Conservation (phyloP, 2,113 vertebrate species). For the Mustela nigripes region DNA sequence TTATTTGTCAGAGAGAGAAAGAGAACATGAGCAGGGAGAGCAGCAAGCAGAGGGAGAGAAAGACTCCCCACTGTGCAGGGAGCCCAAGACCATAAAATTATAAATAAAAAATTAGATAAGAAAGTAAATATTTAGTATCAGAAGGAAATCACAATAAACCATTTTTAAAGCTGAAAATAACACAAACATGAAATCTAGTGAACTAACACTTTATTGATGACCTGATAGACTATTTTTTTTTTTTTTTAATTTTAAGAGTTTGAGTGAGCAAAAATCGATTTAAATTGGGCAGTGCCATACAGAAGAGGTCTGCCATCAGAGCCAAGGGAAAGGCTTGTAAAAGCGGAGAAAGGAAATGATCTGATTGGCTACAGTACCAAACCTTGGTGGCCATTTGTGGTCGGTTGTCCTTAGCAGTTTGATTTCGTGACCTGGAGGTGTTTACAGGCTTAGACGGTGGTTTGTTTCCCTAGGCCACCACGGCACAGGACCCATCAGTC, state of each 20-base stretch:
- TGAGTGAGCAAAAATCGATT: neutral
- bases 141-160: neutral
- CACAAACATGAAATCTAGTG: neutral
- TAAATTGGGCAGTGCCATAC: neutral
- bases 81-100: neutral
- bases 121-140: neutral
- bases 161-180: neutral
- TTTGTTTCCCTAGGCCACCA: neutral
- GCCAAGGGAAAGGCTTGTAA: neutral
- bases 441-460: neutral
- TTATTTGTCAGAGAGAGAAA: no score
- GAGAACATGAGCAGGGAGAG: no score
- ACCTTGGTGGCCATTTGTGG: neutral
- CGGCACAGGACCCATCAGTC: neutral
- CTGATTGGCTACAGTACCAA: neutral
- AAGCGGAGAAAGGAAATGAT: neutral
- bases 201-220: neutral
- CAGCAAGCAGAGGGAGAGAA: no score
- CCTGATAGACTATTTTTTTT: no score
- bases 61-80: no score
- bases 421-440: neutral
- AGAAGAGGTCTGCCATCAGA: neutral
- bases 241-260: neutral
- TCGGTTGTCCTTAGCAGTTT: neutral
- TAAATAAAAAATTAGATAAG: neutral